Conservation (phyloP, 2,888 invertebrate species). For the Cerastis rubricosa region DNA sequence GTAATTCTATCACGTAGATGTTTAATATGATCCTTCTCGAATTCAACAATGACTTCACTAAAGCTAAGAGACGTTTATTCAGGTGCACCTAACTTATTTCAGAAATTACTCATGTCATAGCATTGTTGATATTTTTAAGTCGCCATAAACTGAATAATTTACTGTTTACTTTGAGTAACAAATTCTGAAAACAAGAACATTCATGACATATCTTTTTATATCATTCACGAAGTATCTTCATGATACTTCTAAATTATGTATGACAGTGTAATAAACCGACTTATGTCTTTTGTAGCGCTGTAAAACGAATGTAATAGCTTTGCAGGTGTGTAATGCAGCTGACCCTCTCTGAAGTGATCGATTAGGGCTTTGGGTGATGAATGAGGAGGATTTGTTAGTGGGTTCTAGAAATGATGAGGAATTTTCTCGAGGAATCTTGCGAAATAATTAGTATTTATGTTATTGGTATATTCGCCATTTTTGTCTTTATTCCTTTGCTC, state of each 20-base stretch:
- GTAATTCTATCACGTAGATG: not conserved
- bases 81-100: conserved; percentile 8
- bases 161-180: conserved; percentile 32
- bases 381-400: conserved; percentile 19
- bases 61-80: not conserved
- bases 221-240: conserved; percentile 64
- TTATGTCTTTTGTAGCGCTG: conserved; percentile 81
- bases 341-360: conserved; percentile 50
- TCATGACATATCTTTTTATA: conserved; percentile 59
- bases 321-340: conserved; percentile 75
- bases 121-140: conserved; percentile 13
- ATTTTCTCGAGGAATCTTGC: conserved; percentile 14
- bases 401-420: conserved; percentile 18
- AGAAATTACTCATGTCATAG: conserved; percentile 28
- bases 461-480: not conserved
- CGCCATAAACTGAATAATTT: conserved; percentile 23
- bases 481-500: not conserved
- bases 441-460: conserved; percentile 2
- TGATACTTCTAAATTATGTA: conserved; percentile 80
- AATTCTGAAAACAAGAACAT: conserved; percentile 57
- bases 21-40: not conserved
- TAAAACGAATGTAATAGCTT: conserved; percentile 78
- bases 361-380: conserved; percentile 21
- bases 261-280: conserved; percentile 78
- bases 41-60: not conserved